phyloP scores from a whole-genome alignment of 2,888 invertebrate genomes.

The Mactromeris polynyma region DNA sequence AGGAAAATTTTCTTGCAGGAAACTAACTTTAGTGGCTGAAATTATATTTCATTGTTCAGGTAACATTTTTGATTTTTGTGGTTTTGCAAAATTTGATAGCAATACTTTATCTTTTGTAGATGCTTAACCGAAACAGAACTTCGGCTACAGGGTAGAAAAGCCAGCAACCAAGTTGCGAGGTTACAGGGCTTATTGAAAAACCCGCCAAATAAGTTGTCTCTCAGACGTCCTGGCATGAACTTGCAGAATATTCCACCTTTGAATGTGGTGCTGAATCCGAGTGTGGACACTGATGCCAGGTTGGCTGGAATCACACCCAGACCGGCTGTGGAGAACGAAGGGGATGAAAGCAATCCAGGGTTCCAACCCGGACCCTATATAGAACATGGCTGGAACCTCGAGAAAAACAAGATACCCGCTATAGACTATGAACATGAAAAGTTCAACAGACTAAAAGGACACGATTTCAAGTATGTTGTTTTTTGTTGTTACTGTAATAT shows the following conservation, averaged over 20 bases:
- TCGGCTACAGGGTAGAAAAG: constrained; percentile 77
- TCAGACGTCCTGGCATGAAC: constrained; percentile 70
- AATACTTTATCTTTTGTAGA: constrained; percentile 34
- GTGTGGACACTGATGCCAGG: constrained; percentile 81
- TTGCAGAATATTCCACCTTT: constrained; percentile 83
- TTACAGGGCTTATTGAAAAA: constrained; percentile 84
- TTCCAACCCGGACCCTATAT: constrained; percentile 81
- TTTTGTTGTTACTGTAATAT: too few species aligned
- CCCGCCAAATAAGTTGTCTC: constrained; percentile 77
- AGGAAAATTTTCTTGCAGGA: too few species aligned
- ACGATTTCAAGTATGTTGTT: constrained; percentile 84
- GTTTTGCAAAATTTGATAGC: not conserved
- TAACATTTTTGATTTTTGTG: too few species aligned
- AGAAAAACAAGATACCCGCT: constrained; percentile 81
- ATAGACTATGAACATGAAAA: constrained; percentile 79
- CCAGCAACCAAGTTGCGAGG: constrained; percentile 84
- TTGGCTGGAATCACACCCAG: constrained; percentile 74
- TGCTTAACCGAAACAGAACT: constrained; percentile 85
- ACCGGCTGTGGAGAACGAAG: constrained; percentile 76
- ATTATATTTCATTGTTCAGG: too few species aligned
- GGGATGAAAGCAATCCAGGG: constrained; percentile 73
- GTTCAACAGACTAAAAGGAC: constrained; percentile 74
- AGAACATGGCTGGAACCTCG: constrained; percentile 77
- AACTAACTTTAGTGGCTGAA: too few species aligned
- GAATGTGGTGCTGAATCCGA: constrained; percentile 84